Conservation (phyloP, 2,113 vertebrate species). For the Saguinus midas region DNA sequence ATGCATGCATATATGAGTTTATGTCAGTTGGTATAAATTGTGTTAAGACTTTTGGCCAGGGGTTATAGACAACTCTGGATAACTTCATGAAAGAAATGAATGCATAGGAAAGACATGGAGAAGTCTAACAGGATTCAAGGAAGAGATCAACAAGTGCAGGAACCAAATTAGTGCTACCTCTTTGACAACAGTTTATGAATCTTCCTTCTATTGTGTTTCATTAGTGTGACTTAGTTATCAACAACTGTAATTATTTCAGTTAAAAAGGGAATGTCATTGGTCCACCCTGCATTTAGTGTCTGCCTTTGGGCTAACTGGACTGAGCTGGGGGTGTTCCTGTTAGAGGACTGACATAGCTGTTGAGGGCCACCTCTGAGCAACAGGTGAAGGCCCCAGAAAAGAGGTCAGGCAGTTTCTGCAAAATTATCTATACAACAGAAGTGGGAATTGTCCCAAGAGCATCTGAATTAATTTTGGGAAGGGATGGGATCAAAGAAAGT, state of each 20-base stretch:
- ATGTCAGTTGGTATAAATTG: not conserved
- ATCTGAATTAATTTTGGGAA: not conserved
- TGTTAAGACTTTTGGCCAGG: not conserved
- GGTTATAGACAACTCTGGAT: not conserved
- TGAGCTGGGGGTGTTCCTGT: not conserved
- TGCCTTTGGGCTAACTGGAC: not conserved
- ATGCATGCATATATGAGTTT: not conserved
- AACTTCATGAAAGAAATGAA: constrained; percentile 26
- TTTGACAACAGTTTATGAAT: not conserved
- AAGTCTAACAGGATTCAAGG: not conserved
- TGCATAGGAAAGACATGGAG: not conserved
- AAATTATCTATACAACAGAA: not conserved
- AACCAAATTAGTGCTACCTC: not conserved
- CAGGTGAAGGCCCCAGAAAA: not conserved
- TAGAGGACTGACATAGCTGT: not conserved
- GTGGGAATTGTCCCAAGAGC: not conserved
- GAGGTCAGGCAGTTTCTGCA: not conserved
- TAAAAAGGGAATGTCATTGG: not conserved
- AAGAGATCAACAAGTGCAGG: not conserved
- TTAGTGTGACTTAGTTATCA: constrained; percentile 2
- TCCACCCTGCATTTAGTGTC: not conserved
- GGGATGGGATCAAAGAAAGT: not conserved
- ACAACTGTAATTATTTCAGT: not conserved
- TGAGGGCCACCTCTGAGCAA: not conserved
- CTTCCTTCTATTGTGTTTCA: not conserved